Base-by-base conservation (phyloP, 1,140 invertebrate species). In the Lutraria rhynchaena region DNA sequence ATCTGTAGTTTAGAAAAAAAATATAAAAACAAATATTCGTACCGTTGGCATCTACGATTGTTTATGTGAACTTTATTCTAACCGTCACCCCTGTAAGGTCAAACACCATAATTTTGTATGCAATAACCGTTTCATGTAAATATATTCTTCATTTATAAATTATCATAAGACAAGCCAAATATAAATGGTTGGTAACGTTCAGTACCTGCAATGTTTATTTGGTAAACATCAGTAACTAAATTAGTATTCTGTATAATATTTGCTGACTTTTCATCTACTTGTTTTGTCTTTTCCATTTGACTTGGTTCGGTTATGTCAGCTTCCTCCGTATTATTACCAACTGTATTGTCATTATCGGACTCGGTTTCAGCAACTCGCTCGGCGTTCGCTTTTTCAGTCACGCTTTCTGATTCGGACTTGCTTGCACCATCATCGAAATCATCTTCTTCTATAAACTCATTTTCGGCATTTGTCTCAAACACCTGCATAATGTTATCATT, bases 151-250 rank as follows among this genome's bases (percentile, higher is more conserved):
- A n/a, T n/a, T n/a, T n/a, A n/a, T n/a, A n/a, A n/a, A n/a, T n/a
- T n/a, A n/a, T n/a, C n/a, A n/a, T n/a, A n/a, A n/a, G n/a, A n/a
- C n/a, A n/a, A n/a, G n/a, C n/a, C n/a, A n/a, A n/a, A n/a, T n/a
- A n/a, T n/a, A n/a, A n/a, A n/a, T n/a, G n/a, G n/a, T n/a, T n/a
- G n/a, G n/a, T n/a, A n/a, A n/a, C n/a, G n/a, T n/a, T n/a, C n/a
- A n/a, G n/a, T 55, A 75, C 73, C 73, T 49, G 17, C n/a, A 3
- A 75, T 41, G 51, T 75, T 75, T 61, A 75, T 75, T 33, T 75
- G 73, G 49, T 75, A 75, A 1, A 75, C 73, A 44, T 75, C 73
- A 17, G 73, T 75, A 3, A 75, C 7, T 13, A 75, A 49, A 29
- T 75, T 61, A 44, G 55, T 27, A 46, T 75, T 75, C 22, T 61